A percentile compares a stretch with the other conserved stretches of the same genome.
Evolutionary conservation across 2,888 invertebrate species (phyloP).

Genomic region (Xylocampa areola): DNA sequence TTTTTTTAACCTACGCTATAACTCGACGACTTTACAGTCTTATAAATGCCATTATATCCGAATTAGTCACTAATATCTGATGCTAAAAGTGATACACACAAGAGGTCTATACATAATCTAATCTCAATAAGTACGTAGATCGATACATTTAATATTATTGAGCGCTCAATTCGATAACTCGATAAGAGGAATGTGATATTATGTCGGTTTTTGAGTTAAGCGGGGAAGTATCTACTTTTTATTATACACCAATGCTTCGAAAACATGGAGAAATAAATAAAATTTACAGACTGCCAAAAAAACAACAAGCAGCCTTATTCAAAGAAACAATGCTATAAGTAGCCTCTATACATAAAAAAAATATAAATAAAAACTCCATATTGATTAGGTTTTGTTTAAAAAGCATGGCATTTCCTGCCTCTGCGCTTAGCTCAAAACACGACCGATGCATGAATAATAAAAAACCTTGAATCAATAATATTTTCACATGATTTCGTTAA

Average conservation of each 20-base stretch:
- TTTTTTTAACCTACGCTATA: too few relatives aligned
- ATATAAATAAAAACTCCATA: conserved; percentile 3
- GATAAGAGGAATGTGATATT: conserved; percentile 64
- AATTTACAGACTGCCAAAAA: conserved; percentile 1
- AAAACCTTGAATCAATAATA: conserved; percentile 38
- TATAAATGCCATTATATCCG: neutral
- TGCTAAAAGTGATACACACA: conserved; percentile 19
- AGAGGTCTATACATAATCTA: conserved; percentile 41
- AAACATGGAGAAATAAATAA: neutral
- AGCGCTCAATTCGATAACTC: conserved; percentile 49
- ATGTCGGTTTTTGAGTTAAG: conserved; percentile 13
- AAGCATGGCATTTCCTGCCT: neutral
- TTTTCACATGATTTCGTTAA: conserved; percentile 55
- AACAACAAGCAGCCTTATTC: neutral
- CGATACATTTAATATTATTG: conserved; percentile 51
- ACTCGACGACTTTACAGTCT: too few relatives aligned
- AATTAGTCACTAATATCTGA: conserved; percentile 1
- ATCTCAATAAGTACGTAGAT: conserved; percentile 72
- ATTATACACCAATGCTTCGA: neutral
- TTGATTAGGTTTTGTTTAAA: neutral
- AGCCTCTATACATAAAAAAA: conserved; percentile 26
- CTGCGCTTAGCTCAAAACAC: conserved; percentile 10
- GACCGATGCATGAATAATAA: conserved; percentile 18
- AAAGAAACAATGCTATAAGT: conserved; percentile 8
- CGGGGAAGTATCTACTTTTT: neutral